Conservation (phyloP, 23 tunicate genomes). For the Styela clava region DNA sequence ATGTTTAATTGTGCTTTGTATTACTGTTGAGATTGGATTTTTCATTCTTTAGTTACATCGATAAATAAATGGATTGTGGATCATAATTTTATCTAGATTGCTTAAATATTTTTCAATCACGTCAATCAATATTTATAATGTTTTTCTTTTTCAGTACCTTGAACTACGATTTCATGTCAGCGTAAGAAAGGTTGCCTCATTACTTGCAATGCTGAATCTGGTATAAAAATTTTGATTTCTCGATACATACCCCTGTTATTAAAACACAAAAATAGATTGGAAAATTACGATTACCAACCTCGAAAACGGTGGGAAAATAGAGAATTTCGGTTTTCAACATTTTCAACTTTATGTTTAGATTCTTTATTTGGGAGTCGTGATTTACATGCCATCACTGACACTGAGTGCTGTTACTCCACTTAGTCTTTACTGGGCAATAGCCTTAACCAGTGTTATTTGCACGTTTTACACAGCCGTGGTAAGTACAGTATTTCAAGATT, state of each 20-base stretch:
- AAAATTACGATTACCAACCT: too few species aligned
- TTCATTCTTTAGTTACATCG: too few species aligned
- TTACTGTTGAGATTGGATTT: too few species aligned
- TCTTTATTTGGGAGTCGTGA: slow-evolving; percentile 9
- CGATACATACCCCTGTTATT: too few species aligned
- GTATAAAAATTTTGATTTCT: too few species aligned
- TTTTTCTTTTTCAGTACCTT: background rate
- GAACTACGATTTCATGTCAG: slow-evolving; percentile 1
- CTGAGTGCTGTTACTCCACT: slow-evolving; percentile 14
- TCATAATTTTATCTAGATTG: too few species aligned
- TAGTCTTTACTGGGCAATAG: slow-evolving; percentile 12
- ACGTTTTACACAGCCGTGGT: slow-evolving; percentile 11
- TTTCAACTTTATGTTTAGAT: background rate
- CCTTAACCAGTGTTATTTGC: slow-evolving; percentile 12
- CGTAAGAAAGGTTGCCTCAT: background rate
- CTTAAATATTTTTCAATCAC: background rate
- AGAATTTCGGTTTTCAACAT: too few species aligned
- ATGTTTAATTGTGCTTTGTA: too few species aligned
- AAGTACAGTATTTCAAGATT: background rate
- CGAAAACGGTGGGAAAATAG: too few species aligned
- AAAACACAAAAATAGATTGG: too few species aligned
- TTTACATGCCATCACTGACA: slow-evolving; percentile 20
- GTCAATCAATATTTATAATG: background rate
- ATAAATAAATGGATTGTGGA: too few species aligned
- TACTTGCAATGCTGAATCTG: slow-evolving; percentile 2